phyloP scores from a whole-genome alignment of 2,797 vertebrate genomes.

The Protonibea diacanthus region DNA sequence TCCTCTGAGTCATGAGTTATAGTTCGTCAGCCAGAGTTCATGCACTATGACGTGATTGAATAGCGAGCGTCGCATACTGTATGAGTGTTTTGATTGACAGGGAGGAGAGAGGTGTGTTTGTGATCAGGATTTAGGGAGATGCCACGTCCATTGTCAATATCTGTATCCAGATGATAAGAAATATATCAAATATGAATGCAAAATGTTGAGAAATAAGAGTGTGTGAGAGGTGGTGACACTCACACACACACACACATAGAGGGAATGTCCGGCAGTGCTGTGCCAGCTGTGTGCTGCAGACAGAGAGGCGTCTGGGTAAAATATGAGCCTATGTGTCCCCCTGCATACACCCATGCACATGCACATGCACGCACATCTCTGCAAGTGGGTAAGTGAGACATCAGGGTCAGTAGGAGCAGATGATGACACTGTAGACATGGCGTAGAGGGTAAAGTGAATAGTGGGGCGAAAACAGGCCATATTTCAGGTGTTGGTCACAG shows the following conservation, averaged over 20 bases:
- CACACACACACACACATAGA: slow-evolving; percentile 27
- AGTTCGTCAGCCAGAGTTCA: slow-evolving; percentile 57
- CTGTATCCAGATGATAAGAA: slow-evolving; percentile 29
- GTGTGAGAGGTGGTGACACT: slow-evolving; percentile 20
- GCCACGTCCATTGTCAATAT: slow-evolving; percentile 37
- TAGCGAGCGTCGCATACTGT: slow-evolving; percentile 10
- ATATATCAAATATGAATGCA: slow-evolving; percentile 31
- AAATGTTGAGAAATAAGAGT: slow-evolving; percentile 11
- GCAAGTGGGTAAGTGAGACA: slow-evolving; percentile 78
- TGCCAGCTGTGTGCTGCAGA: slow-evolving; percentile 79
- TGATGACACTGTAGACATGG: slow-evolving; percentile 78
- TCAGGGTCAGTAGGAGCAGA: slow-evolving; percentile 74
- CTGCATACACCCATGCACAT: slow-evolving; percentile 34
- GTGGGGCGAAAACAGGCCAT: slow-evolving; percentile 59
- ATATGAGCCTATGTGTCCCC: slow-evolving; percentile 77
- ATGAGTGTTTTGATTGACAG: slow-evolving; percentile 24
- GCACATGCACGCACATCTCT: slow-evolving; percentile 44
- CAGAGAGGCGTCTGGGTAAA: slow-evolving; percentile 84
- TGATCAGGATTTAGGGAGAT: slow-evolving; percentile 14
- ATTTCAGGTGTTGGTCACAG: slow-evolving; percentile 72
- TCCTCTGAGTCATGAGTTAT: slow-evolving; percentile 59
- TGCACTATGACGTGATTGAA: slow-evolving; percentile 38
- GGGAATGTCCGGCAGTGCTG: slow-evolving; percentile 76
- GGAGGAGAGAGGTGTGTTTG: slow-evolving; percentile 11
- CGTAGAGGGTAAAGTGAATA: slow-evolving; percentile 69